Evolutionary conservation across 2,888 invertebrate species (phyloP), one percentile per base, ranked within the genome.

Genomic region (Drosophila histrio): DNA sequence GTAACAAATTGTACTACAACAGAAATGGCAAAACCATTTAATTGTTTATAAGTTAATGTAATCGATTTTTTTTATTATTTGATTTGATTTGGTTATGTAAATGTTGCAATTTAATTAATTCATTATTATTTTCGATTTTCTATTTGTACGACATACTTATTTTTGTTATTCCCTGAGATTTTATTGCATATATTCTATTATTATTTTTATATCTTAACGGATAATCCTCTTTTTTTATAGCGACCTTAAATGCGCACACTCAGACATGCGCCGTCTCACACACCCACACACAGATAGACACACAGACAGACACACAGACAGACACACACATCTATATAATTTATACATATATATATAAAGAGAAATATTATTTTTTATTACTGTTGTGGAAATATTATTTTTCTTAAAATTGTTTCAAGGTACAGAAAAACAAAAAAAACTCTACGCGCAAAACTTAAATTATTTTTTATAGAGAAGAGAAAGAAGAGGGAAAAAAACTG

Each of bases 381-480:
- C 49, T 59, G 69, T 52, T 74, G 71, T 71, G 76, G 78, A 65
- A 81, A 77, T 79, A 68, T 85, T 79, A 82, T 64, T 79, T 64
- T 79, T 70, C 65, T 65, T 62, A 54, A 77, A 82, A 47, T 74
- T 79, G 71, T 73, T 85, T 85, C 59, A 72, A 77, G 58, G 59
- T 47, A n/a, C n/a, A n/a, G n/a, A n/a, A n/a, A n/a, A n/a, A n/a
- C n/a, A n/a, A n/a, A n/a, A 28, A 39, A 50, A 52, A 41, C 34
- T 62, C 72, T 79, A 85, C 83, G 82, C 83, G 80, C 80, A 86
- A 81, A 84, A 83, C 84, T 87, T 83, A 84, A 83, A 81, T 77
- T 84, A 81, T 68, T 79, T 68, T 79, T 78, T 63, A 63, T 73
- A 77, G 63, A 68, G 56, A 68, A 65, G 64, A 63, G 32, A 49